Conservation (phyloP, 2,888 invertebrate genomes). For the Lamellibrachia columna region DNA sequence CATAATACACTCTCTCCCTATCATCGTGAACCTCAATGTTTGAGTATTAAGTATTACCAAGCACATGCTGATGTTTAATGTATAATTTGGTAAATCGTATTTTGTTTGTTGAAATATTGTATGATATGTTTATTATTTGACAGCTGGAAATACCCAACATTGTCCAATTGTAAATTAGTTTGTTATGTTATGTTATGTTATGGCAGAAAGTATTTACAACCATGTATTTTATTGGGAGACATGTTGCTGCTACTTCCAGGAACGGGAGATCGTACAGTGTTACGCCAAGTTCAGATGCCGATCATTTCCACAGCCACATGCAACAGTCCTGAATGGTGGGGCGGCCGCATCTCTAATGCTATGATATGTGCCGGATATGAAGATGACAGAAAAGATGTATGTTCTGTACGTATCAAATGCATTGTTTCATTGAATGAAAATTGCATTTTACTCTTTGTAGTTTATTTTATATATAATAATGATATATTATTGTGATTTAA, state of each 20-base stretch:
- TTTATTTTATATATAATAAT: no score
- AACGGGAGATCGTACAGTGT: neutral
- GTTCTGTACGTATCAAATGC: conserved; percentile 64
- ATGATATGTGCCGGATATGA: conserved; percentile 85
- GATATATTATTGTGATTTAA: no score
- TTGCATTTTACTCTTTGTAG: no score
- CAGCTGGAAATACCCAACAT: no score
- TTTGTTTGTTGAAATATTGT: no score
- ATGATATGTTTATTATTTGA: neutral
- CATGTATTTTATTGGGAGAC: neutral
- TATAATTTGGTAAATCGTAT: no score
- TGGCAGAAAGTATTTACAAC: neutral
- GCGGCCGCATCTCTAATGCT: conserved; percentile 41
- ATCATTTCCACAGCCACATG: neutral
- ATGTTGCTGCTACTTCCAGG: neutral
- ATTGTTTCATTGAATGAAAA: neutral
- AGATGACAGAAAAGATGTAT: conserved; percentile 80
- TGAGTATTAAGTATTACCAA: no score
- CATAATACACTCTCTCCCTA: no score
- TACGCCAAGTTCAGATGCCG: neutral
- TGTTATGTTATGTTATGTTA: no score
- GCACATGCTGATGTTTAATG: no score
- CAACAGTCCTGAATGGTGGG: conserved; percentile 39
- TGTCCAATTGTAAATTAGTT: no score
- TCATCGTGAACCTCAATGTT: no score